A percentile compares a stretch with the other conserved stretches of the same genome.
Conservation (phyloP, 2,113 vertebrate genomes). For the Phasianus colchicus region DNA sequence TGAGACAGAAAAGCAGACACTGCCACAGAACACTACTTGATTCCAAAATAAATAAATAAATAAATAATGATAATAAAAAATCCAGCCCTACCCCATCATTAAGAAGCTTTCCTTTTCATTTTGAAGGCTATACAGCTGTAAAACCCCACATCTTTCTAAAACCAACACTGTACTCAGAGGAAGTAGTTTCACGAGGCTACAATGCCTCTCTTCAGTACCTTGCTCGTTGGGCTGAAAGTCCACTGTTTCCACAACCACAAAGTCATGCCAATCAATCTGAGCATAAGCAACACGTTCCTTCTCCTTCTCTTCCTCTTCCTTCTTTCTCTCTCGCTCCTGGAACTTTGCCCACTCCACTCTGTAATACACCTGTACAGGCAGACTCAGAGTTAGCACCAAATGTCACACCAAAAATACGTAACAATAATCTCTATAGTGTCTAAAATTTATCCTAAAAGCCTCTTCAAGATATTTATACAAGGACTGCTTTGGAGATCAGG, state of each 20-base stretch:
- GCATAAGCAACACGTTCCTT: constrained; percentile 96
- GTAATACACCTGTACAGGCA: constrained; percentile 87
- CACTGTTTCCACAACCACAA: constrained; percentile 97
- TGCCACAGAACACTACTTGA: not conserved
- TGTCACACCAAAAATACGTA: not conserved
- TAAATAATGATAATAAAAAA: no score
- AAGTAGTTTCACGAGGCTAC: not conserved
- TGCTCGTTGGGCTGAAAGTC: constrained; percentile 98
- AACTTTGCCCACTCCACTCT: constrained; percentile 99
- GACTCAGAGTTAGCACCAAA: not conserved
- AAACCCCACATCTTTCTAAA: not conserved
- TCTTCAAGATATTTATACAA: not conserved
- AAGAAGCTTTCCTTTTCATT: not conserved
- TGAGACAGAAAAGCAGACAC: not conserved
- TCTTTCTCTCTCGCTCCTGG: constrained; percentile 96
- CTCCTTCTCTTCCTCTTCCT: constrained; percentile 97
- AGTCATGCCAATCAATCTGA: constrained; percentile 99
- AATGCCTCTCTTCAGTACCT: constrained; percentile 74
- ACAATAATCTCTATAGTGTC: no score
- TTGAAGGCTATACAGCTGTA: not conserved
- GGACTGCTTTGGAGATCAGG: not conserved
- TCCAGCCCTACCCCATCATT: not conserved
- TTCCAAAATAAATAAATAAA: not conserved
- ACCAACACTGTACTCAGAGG: not conserved
- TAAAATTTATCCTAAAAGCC: rapidly evolving